Evolutionary conservation across 2,113 vertebrate genomes (phyloP).

Genomic region (Urocitellus parryii): DNA sequence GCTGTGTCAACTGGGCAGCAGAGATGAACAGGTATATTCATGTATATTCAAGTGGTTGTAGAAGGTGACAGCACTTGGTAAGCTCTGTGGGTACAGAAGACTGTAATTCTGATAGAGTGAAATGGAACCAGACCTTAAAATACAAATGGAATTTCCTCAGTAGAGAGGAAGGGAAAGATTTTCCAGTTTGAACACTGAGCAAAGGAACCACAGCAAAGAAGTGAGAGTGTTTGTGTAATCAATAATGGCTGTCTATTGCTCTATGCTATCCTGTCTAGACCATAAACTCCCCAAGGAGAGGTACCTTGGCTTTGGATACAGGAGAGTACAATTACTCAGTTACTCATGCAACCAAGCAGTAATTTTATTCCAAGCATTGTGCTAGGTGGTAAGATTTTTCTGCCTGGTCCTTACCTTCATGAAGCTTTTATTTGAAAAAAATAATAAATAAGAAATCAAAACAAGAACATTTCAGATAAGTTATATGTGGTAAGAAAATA

Average conservation of each 20-base stretch:
- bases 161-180: neutral
- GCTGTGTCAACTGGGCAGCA: neutral
- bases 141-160: neutral
- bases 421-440: slow-evolving; percentile 11
- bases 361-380: neutral
- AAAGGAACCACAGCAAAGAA: neutral
- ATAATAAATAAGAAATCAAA: neutral
- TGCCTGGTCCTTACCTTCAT: neutral
- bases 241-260: neutral
- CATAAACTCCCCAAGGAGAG: neutral
- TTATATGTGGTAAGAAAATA: too few relatives aligned
- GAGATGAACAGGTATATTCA: neutral
- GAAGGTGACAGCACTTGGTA: neutral
- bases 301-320: neutral
- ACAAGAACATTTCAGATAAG: too few relatives aligned
- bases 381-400: neutral
- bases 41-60: neutral
- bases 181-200: neutral
- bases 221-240: neutral
- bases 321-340: neutral
- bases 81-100: neutral
- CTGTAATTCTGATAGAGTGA: neutral
- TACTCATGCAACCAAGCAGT: neutral
- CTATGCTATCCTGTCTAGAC: neutral
- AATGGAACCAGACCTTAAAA: neutral